Evolutionary conservation across 2,797 vertebrate species (phyloP), one percentile per base, ranked within the genome.

Genomic region (Acanthurus leucopareius): DNA sequence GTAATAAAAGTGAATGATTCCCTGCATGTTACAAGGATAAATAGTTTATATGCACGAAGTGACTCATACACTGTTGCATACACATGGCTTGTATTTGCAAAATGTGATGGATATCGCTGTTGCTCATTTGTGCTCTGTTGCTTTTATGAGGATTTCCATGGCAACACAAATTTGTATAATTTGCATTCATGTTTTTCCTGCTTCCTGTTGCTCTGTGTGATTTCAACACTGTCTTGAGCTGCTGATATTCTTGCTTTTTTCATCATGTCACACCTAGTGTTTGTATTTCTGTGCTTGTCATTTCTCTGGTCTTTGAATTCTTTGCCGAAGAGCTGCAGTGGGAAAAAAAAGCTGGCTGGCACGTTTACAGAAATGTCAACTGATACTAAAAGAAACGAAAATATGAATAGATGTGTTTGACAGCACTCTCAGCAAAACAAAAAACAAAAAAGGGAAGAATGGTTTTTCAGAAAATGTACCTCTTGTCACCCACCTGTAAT

Each of bases 111-210:
- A 0, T 70, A 22, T 7, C 17, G 22, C 11, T 14, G 28, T 40
- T 47, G 57, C 25, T 75, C 40, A 14, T 62, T 35, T 69, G 32
- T 69, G 61, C 19, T 66, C 2, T 32, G 65, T 20, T 48, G 62
- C n/a, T 17, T 58, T 59, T 20, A 11, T 56, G 51, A 38, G 16
- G 19, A 38, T 49, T 9, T 35, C 16, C 49, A 28, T 14, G n/a
- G 51, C 49, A 22, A 11, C 44, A 54, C 16, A 10, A 42, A 45
- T 56, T 20, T 68, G 22, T 51, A 10, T 32, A 2, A 9, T 32
- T 53, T 53, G 15, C n/a, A 35, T 47, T 8, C 10, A 28, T 62
- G 14, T 49, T 57, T 61, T 56, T 49, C 28, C 51, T 57, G 42
- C 42, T 40, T 17, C 19, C n/a, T 19, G 9, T 13, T 35, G 16